phyloP scores from a whole-genome alignment of 2,888 invertebrate genomes.

The Lucinisca nassula region DNA sequence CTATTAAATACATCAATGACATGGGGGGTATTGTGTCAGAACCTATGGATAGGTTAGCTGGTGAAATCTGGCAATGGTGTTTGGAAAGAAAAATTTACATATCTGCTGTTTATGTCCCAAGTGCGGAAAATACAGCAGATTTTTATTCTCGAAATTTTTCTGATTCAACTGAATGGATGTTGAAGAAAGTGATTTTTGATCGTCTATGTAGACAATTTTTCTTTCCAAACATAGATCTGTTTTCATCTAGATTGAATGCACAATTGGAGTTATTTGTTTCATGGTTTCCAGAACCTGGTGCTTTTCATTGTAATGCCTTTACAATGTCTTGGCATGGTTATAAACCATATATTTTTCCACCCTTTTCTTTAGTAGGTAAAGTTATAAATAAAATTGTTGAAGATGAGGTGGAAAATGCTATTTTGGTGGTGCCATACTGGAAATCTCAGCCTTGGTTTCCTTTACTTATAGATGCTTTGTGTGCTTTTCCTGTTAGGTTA shows the following conservation, averaged over 20 bases:
- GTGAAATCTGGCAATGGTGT: slow-evolving; percentile 50
- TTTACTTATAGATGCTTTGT: slow-evolving; percentile 25
- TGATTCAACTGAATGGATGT: slow-evolving; percentile 51
- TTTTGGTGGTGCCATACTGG: slow-evolving; percentile 54
- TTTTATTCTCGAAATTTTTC: slow-evolving; percentile 44
- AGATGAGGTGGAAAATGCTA: slow-evolving; percentile 35
- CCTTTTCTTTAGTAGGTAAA: slow-evolving; percentile 34
- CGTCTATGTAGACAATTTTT: slow-evolving; percentile 39
- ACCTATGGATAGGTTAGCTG: slow-evolving; percentile 25
- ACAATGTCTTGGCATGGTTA: slow-evolving; percentile 44
- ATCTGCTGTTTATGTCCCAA: slow-evolving; percentile 38
- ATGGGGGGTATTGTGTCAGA: slow-evolving; percentile 22
- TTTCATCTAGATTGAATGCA: slow-evolving; percentile 48
- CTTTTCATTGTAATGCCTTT: slow-evolving; percentile 43
- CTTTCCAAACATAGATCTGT: slow-evolving; percentile 50
- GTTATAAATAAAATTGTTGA: slow-evolving; percentile 34
- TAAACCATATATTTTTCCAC: slow-evolving; percentile 57
- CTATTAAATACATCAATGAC: slow-evolving; percentile 54
- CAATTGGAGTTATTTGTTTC: slow-evolving; percentile 45
- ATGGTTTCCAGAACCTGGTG: slow-evolving; percentile 47
- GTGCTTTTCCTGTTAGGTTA: slow-evolving; percentile 49
- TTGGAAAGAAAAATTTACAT: slow-evolving; percentile 36
- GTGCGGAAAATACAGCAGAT: slow-evolving; percentile 38
- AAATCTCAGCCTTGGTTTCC: slow-evolving; percentile 57
- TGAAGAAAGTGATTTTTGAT: slow-evolving; percentile 32